phyloP scores from a whole-genome alignment of 2,113 vertebrate genomes.

The Eudyptes chrysolophus region DNA sequence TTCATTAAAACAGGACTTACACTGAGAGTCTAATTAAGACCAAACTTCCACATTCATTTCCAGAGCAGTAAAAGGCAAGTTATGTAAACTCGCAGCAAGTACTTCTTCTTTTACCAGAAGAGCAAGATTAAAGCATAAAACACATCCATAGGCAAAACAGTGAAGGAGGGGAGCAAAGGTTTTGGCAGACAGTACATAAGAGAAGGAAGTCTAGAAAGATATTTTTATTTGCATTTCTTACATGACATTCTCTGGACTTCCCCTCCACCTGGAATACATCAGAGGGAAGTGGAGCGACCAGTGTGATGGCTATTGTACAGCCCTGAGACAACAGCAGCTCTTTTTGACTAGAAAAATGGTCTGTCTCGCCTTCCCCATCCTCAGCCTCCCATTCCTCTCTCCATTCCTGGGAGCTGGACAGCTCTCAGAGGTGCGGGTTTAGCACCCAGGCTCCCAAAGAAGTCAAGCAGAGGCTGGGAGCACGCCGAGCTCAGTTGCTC shows the following conservation, averaged over 20 bases:
- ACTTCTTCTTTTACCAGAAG: constrained; percentile 61
- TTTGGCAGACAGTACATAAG: constrained; percentile 27
- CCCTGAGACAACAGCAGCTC: not conserved
- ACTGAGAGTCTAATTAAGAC: constrained; percentile 30
- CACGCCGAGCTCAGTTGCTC: not conserved
- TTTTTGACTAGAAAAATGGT: not conserved
- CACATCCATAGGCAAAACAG: constrained; percentile 45
- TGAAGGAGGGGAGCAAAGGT: not conserved
- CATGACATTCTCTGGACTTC: constrained; percentile 32
- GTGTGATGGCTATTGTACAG: not conserved
- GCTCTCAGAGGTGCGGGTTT: not conserved
- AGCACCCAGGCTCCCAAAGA: not conserved
- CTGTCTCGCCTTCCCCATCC: not conserved
- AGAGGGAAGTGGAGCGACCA: constrained; percentile 3
- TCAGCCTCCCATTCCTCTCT: not conserved
- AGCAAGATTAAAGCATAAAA: constrained; percentile 35
- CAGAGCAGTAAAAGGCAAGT: constrained; percentile 32
- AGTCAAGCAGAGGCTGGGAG: not conserved
- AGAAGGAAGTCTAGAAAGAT: constrained; percentile 56
- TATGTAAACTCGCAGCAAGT: constrained; percentile 58
- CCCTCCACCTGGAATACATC: constrained; percentile 48
- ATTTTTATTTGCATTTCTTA: constrained; percentile 63
- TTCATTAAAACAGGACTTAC: constrained; percentile 31
- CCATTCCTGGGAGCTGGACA: not conserved
- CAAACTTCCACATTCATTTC: constrained; percentile 30